Conservation (phyloP, 2,113 vertebrate genomes). For the Rhinolophus ferrumequinum region DNA sequence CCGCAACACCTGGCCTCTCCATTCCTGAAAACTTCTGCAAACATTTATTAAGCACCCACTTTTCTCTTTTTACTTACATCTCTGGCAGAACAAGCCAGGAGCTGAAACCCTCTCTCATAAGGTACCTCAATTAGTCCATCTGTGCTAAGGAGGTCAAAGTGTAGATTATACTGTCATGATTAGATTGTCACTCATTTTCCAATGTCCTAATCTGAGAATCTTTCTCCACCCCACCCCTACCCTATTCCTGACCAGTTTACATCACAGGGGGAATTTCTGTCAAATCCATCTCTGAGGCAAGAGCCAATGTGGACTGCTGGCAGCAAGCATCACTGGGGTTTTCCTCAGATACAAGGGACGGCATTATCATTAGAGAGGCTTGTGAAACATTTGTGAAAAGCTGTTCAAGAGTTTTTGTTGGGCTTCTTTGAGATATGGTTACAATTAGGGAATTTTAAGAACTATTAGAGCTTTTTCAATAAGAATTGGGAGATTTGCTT, state of each 20-base stretch:
- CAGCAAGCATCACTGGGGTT: not conserved
- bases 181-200: not conserved
- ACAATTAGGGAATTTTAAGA: slow-evolving; percentile 10
- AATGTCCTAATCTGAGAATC: not conserved
- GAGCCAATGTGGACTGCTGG: not conserved
- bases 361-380: not conserved
- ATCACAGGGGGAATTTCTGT: not conserved
- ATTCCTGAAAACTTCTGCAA: not conserved
- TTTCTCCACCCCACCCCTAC: not conserved
- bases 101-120: not conserved
- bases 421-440: not conserved
- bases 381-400: not conserved
- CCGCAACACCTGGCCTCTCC: not conserved
- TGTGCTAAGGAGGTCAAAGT: not conserved
- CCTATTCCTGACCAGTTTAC: not conserved
- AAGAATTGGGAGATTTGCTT: not conserved
- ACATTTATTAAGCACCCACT: not conserved
- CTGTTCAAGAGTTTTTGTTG: not conserved
- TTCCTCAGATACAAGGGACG: not conserved
- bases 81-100: not conserved
- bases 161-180: not conserved
- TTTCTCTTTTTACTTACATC: not conserved
- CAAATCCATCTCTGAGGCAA: not conserved
- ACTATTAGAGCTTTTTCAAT: not conserved
- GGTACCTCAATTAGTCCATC: not conserved